Base-by-base conservation (phyloP, 2,888 invertebrate genomes). In the Xestia ashworthii region DNA sequence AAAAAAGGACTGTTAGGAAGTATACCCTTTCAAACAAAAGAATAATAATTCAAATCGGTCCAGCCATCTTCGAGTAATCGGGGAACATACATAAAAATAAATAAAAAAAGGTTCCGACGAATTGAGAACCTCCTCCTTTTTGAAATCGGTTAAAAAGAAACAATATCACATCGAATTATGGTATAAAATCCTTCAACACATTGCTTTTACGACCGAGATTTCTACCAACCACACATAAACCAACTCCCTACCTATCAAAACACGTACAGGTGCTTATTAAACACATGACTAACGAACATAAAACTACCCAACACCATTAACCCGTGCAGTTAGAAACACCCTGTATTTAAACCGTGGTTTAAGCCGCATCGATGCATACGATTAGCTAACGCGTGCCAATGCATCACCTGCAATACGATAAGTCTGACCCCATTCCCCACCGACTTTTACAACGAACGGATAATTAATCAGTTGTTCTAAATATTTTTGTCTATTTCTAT, bases 331-430 rank as follows among this genome's bases (percentile, higher is more conserved):
- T 75, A 81, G 58, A 75, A 76, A 71, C 76, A 80, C 22, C 65
- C 71, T 65, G 60, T 80, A 75, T 82, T 83, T 72, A 75, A 67
- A 69, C 62, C 64, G 16, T 78, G 69, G 80, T 66, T 77, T 64
- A 53, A 64, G 38, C 84, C 66, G 81, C 78, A 78, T 81, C 71
- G 82, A 84, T 82, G 75, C 78, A 82, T 82, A 82, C 83, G 65
- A 84, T 84, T 82, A 82, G 72, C 44, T 65, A 67, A 48, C 74
- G 70, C 75, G 83, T 82, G 84, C 77, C 72, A 71, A 83, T 82
- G 80, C 70, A 76, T 76, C 65, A 71, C 68, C 78, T 68, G 83
- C 83, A 79, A 58, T 74, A 76, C 71, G 14, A 71, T 71, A n/a
- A 75, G 64, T 38, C 38, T 86, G 86, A 83, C 86, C 86, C 38